These are phyloP conservation scores for Accipiter cooperii DNA, from an alignment of 2,113 vertebrate genomes.

Conservation along the genomic window DNA sequence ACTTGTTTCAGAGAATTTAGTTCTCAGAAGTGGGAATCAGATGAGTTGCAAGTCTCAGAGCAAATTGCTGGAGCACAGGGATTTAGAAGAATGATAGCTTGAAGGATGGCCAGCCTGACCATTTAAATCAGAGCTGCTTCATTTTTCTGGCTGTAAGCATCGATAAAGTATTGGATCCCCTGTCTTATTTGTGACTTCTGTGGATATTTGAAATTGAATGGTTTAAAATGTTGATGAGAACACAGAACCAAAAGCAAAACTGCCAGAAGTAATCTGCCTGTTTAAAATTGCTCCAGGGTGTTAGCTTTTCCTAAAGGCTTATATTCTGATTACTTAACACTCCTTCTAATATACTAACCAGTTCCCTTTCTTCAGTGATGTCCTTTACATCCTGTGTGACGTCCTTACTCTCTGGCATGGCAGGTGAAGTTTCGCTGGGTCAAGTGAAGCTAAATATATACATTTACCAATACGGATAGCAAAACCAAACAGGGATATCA, in stretches of 20 bases:
- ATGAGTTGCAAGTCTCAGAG: not conserved
- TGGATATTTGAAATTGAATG: not conserved
- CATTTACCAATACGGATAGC: not conserved
- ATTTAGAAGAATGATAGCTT: constrained; percentile 29
- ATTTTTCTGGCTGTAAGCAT: constrained; percentile 25
- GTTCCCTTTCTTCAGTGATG: not conserved
- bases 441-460: not conserved
- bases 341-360: not conserved
- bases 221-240: constrained; percentile 28
- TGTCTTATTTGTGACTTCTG: not conserved
- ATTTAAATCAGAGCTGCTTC: constrained; percentile 45
- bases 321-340: not conserved
- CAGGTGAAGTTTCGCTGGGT: not conserved
- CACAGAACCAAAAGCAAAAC: not conserved
- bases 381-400: not conserved
- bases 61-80: not conserved
- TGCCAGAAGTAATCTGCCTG: not conserved
- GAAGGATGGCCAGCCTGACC: not conserved
- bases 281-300: not conserved
- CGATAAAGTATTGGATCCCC: not conserved
- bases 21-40: not conserved
- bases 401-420: not conserved
- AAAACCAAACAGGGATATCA: constrained; percentile 14
- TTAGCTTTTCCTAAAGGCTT: constrained; percentile 8
- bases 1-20: constrained; percentile 34